phyloP scores from a whole-genome alignment of 2,888 invertebrate species.

The Aporophyla nigra region DNA sequence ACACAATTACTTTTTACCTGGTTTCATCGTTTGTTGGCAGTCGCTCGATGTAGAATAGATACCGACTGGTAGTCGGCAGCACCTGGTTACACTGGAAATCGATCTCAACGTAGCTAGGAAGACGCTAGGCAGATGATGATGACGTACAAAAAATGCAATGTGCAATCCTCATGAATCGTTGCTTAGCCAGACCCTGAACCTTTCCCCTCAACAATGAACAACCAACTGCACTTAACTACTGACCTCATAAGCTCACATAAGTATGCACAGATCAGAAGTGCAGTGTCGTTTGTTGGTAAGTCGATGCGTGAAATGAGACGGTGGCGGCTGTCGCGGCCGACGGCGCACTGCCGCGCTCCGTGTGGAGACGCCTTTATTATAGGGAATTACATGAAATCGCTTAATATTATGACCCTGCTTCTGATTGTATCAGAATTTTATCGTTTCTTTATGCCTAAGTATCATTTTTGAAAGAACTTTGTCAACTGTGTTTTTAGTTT shows the following conservation, averaged over 20 bases:
- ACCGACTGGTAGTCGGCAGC: background rate
- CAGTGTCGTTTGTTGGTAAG: slow-evolving; percentile 71
- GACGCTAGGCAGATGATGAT: background rate
- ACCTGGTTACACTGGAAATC: background rate
- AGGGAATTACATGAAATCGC: slow-evolving; percentile 25
- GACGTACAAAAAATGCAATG: background rate
- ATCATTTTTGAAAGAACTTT: background rate
- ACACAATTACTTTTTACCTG: background rate
- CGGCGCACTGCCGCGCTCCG: slow-evolving; percentile 48
- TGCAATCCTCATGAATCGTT: background rate
- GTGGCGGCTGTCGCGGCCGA: slow-evolving; percentile 67
- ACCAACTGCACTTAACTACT: slow-evolving; percentile 9
- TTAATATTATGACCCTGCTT: slow-evolving; percentile 22
- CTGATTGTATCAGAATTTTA: slow-evolving; percentile 11
- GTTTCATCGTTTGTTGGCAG: background rate
- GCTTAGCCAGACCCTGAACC: background rate
- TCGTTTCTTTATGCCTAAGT: background rate
- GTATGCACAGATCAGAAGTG: slow-evolving; percentile 39
- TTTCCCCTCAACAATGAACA: background rate
- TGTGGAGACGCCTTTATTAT: slow-evolving; percentile 13
- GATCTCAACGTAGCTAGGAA: background rate
- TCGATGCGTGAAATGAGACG: slow-evolving; percentile 79
- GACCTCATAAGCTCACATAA: slow-evolving; percentile 18
- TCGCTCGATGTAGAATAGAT: background rate
- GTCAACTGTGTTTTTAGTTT: background rate